These are phyloP conservation scores for Eucriotettix oculatus DNA, from an alignment of 2,888 invertebrate genomes.

Conservation along the genomic window DNA sequence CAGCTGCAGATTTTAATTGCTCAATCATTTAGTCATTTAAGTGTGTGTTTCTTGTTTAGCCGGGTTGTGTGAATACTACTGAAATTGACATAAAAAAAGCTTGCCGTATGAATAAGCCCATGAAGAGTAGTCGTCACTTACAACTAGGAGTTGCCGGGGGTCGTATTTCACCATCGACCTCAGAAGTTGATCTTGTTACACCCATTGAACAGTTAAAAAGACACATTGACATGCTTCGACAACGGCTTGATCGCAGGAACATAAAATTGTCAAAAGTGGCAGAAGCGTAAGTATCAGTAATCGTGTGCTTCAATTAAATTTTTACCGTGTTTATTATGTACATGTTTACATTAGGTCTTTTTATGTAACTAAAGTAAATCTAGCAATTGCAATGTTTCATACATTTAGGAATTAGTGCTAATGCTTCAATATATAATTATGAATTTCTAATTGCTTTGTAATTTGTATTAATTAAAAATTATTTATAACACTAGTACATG, in stretches of 20 bases:
- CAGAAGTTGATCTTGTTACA: constrained; percentile 29
- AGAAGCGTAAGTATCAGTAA: constrained; percentile 57
- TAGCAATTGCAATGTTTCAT: too few species aligned
- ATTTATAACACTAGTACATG: too few species aligned
- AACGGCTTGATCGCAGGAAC: constrained; percentile 69
- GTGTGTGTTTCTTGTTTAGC: constrained; percentile 36
- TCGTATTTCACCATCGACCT: constrained; percentile 36
- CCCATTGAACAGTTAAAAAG: constrained; percentile 27
- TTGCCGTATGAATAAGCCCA: constrained; percentile 43
- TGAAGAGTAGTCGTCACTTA: constrained; percentile 10
- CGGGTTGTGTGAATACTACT: constrained; percentile 97
- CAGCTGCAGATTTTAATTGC: background rate
- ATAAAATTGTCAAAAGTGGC: constrained; percentile 87
- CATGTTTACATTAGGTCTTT: background rate
- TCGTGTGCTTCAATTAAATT: background rate
- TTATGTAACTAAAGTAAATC: too few species aligned
- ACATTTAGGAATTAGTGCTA: too few species aligned
- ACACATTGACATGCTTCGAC: constrained; percentile 36
- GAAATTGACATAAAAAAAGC: constrained; percentile 97
- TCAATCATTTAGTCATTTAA: background rate
- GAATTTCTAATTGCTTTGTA: too few species aligned
- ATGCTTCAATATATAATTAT: too few species aligned
- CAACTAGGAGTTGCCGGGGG: constrained; percentile 27
- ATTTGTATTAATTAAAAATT: too few species aligned
- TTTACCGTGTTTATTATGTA: background rate